phyloP scores from a whole-genome alignment of 1,140 invertebrate species.

The Nylanderia fulva region DNA sequence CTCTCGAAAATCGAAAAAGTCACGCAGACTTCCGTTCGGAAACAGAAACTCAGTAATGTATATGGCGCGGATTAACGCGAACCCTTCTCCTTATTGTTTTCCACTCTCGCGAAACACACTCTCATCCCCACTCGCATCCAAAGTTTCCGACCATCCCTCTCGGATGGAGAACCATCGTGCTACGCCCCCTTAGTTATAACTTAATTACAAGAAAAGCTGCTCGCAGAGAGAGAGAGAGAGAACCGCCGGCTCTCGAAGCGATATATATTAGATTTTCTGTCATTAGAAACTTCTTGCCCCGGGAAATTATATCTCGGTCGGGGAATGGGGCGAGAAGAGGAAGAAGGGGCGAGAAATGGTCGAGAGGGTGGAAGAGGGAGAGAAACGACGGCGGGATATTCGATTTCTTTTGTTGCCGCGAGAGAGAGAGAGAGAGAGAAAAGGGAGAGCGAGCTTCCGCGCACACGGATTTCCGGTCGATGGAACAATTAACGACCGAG shows the following conservation, averaged over 20 bases:
- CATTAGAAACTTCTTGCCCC: slow-evolving; percentile 81
- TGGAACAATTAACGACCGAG: slow-evolving; percentile 63
- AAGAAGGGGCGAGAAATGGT: slow-evolving; percentile 23
- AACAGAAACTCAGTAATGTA: slow-evolving; percentile 84
- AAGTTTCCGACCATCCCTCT: slow-evolving; percentile 21
- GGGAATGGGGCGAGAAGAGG: slow-evolving; percentile 14
- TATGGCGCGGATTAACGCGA: slow-evolving; percentile 83
- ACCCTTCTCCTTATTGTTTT: slow-evolving; percentile 84
- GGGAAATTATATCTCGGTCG: slow-evolving; percentile 77
- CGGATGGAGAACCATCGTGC: slow-evolving; percentile 52
- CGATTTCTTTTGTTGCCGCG: slow-evolving; percentile 64
- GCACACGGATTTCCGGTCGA: slow-evolving; percentile 52
- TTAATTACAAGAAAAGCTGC: slow-evolving; percentile 86
- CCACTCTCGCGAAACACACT: slow-evolving; percentile 76
- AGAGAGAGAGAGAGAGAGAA: not conserved
- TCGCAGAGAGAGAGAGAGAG: slow-evolving; percentile 65
- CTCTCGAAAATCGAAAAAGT: slow-evolving; percentile 42
- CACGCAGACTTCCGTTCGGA: slow-evolving; percentile 55
- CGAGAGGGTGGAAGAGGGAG: not conserved
- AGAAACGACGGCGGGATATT: slow-evolving; percentile 58
- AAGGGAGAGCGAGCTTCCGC: slow-evolving; percentile 41
- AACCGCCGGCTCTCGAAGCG: slow-evolving; percentile 58
- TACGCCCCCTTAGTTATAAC: slow-evolving; percentile 82
- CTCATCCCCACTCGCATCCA: slow-evolving; percentile 12
- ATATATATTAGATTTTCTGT: slow-evolving; percentile 85